phyloP scores from a whole-genome alignment of 2,113 vertebrate species.

The Pluvialis apricaria region DNA sequence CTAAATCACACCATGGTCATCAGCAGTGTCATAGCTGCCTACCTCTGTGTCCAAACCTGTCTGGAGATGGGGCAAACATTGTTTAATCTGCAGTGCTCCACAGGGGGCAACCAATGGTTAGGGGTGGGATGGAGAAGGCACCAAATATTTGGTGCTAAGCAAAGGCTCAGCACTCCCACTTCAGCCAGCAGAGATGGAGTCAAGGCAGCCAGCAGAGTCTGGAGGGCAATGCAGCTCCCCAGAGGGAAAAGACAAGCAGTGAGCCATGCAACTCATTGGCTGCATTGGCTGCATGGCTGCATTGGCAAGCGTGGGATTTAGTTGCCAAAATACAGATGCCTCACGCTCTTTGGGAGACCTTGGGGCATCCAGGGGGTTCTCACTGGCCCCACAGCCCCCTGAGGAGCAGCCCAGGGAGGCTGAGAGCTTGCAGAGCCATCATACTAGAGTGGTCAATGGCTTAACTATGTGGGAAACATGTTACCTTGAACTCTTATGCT shows the following conservation, averaged over 20 bases:
- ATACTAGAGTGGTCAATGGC: not conserved
- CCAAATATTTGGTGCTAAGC: accelerated
- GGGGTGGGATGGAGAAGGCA: not conserved
- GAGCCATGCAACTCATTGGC: not conserved
- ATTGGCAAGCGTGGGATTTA: not conserved
- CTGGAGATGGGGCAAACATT: not conserved
- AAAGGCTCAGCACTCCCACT: not conserved
- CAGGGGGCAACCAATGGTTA: not conserved
- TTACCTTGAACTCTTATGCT: not conserved
- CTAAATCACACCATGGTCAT: not conserved
- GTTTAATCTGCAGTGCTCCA: not conserved
- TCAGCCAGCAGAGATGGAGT: not conserved
- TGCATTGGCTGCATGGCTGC: not conserved
- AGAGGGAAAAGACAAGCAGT: not conserved
- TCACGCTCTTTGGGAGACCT: not conserved
- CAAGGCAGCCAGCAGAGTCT: not conserved
- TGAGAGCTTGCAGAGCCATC: not conserved
- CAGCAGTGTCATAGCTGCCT: not conserved
- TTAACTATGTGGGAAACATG: not conserved
- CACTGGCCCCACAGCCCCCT: not conserved
- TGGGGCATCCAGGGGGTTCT: not conserved
- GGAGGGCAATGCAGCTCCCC: not conserved
- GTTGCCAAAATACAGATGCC: not conserved
- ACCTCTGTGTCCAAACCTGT: not conserved
- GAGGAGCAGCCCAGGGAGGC: not conserved